A percentile compares a stretch with the other conserved stretches of the same genome.
phyloP scores from a whole-genome alignment of 2,113 vertebrate genomes.

The Lethenteron reissneri region DNA sequence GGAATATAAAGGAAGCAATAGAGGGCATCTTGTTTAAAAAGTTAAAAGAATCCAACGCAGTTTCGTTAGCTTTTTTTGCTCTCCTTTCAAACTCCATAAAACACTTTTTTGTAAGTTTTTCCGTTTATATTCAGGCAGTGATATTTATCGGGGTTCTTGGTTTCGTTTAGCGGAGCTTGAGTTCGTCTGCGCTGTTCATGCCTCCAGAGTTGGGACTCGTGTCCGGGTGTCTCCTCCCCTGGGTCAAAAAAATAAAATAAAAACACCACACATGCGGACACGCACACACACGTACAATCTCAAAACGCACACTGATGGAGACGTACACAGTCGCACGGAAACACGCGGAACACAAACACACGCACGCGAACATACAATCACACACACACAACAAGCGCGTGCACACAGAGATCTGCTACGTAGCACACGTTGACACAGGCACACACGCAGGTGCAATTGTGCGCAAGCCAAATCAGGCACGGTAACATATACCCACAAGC shows the following conservation, averaged over 20 bases:
- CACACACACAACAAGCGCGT: not conserved
- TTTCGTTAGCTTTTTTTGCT: too few relatives aligned
- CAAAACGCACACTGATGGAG: not conserved
- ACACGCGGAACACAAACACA: not conserved
- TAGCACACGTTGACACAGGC: not conserved
- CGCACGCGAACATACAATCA: not conserved
- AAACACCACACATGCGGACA: too few relatives aligned
- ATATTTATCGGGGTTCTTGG: too few relatives aligned
- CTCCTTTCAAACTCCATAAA: too few relatives aligned
- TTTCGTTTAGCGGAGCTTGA: conserved; percentile 54
- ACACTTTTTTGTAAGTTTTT: too few relatives aligned
- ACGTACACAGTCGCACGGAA: not conserved
- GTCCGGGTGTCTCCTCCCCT: conserved; percentile 96
- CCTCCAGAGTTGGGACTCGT: conserved; percentile 62
- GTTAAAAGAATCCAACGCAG: too few relatives aligned
- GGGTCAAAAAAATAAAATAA: conserved; percentile 12
- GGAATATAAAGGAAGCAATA: too few relatives aligned
- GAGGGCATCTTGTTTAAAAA: too few relatives aligned
- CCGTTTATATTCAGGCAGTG: too few relatives aligned
- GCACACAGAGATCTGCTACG: not conserved
- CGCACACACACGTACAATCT: not conserved
- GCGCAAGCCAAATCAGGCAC: too few relatives aligned
- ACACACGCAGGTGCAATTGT: too few relatives aligned
- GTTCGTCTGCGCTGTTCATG: conserved; percentile 67
- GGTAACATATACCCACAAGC: too few relatives aligned